Conservation (phyloP, 2,113 vertebrate genomes). For the Perca schrenkii region DNA sequence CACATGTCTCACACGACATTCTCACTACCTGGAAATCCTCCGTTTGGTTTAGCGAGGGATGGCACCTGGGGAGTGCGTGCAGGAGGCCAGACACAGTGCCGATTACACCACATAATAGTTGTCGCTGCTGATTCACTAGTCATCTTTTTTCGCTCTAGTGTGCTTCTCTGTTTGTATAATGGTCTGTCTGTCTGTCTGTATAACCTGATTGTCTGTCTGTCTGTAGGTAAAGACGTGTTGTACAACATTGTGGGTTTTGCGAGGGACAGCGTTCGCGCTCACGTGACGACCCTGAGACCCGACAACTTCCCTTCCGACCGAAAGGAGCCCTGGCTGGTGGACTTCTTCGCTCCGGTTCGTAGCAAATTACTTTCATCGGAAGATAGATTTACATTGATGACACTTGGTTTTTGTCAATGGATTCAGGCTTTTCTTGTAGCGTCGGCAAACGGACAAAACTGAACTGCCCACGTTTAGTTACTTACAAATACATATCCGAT, state of each 20-base stretch:
- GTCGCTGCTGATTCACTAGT: background rate
- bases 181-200: background rate
- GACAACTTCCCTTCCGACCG: conserved; percentile 95
- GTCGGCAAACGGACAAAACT: too few species aligned
- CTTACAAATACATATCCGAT: background rate
- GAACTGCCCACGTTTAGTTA: too few species aligned
- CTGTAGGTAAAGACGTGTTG: conserved; percentile 91
- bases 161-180: too few species aligned
- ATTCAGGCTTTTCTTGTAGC: too few species aligned
- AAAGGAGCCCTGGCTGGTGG: conserved; percentile 96
- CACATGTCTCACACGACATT: too few species aligned
- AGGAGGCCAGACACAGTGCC: too few species aligned
- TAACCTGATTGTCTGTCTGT: background rate
- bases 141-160: background rate
- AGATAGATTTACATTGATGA: too few species aligned
- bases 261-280: conserved; percentile 94
- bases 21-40: too few species aligned
- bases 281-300: conserved; percentile 93
- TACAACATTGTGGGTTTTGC: conserved; percentile 97
- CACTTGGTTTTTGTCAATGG: too few species aligned
- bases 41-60: too few species aligned
- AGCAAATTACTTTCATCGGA: background rate
- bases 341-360: conserved; percentile 96
- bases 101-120: too few species aligned
- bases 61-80: too few species aligned